These are phyloP conservation scores for Argyrosomus regius DNA, from an alignment of 2,797 vertebrate genomes.

Conservation along the genomic window DNA sequence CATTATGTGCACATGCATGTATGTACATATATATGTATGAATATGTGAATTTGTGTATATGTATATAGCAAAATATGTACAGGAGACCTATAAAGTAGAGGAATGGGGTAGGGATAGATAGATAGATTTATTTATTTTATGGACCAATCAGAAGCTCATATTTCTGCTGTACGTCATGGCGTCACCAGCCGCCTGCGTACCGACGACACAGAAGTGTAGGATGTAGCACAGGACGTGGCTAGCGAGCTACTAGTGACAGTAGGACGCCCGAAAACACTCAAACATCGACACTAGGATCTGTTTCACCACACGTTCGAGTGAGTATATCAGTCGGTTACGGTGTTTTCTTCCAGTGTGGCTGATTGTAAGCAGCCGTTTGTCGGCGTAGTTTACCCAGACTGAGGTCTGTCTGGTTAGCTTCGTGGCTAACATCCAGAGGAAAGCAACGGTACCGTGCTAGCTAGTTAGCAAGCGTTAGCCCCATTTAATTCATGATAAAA, in stretches of 20 bases:
- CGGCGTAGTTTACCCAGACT: constrained; percentile 22
- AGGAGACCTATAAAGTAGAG: too few relatives aligned
- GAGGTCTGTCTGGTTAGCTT: constrained; percentile 67
- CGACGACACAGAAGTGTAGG: constrained; percentile 63
- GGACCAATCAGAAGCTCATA: constrained; percentile 13
- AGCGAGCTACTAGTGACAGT: constrained; percentile 60
- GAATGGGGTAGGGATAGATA: neutral
- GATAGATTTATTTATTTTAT: neutral
- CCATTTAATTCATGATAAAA: constrained; percentile 26
- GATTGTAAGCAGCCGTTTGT: neutral
- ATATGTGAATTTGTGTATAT: too few relatives aligned
- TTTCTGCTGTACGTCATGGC: constrained; percentile 57
- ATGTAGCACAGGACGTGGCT: constrained; percentile 81
- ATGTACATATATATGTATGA: too few relatives aligned
- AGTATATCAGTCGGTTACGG: constrained; percentile 36
- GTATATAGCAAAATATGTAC: too few relatives aligned
- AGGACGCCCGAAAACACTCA: constrained; percentile 58
- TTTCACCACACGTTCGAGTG: constrained; percentile 52
- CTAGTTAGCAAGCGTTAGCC: constrained; percentile 42
- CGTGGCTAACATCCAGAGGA: constrained; percentile 63
- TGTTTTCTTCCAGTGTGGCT: neutral
- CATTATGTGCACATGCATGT: too few relatives aligned
- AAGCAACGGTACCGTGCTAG: constrained; percentile 50
- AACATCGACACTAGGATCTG: constrained; percentile 24
- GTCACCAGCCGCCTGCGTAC: constrained; percentile 29